Evolutionary conservation across 2,888 invertebrate species (phyloP).

Genomic region (Epistrophella euchroma): DNA sequence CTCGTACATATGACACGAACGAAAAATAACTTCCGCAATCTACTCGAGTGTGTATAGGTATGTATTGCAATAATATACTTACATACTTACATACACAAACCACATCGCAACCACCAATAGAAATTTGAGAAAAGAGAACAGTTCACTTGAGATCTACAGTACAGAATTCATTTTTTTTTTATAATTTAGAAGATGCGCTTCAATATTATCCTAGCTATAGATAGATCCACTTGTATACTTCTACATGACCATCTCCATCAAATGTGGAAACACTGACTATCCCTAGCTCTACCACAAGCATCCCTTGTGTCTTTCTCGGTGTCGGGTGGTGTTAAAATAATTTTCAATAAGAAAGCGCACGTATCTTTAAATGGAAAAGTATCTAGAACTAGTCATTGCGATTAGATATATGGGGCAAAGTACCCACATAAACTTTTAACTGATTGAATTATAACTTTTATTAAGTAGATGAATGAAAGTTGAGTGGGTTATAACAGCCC

Average conservation of each 20-base stretch:
- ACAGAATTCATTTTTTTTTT: conserved; percentile 8
- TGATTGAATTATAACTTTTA: conserved; percentile 74
- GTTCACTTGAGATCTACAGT: conserved; percentile 26
- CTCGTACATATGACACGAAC: neutral
- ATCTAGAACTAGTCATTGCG: conserved; percentile 61
- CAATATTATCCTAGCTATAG: neutral
- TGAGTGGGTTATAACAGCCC: conserved; percentile 33
- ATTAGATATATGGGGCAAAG: conserved; percentile 72
- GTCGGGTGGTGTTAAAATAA: conserved; percentile 34
- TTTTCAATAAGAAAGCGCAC: conserved; percentile 48
- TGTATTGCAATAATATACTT: too few relatives aligned
- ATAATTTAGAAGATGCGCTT: conserved; percentile 24
- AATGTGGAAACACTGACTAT: neutral
- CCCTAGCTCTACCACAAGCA: neutral
- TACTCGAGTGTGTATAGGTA: neutral
- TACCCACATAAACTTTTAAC: conserved; percentile 73
- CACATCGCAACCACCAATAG: neutral
- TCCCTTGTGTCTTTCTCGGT: neutral
- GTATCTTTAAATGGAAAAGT: conserved; percentile 71
- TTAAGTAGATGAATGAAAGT: conserved; percentile 61
- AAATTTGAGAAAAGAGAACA: conserved; percentile 22
- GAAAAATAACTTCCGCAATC: conserved; percentile 24
- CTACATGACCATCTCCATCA: neutral
- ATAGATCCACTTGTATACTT: neutral
- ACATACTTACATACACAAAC: neutral